Conservation (phyloP, 2,797 vertebrate genomes). For the Coregonus ussuriensis region DNA sequence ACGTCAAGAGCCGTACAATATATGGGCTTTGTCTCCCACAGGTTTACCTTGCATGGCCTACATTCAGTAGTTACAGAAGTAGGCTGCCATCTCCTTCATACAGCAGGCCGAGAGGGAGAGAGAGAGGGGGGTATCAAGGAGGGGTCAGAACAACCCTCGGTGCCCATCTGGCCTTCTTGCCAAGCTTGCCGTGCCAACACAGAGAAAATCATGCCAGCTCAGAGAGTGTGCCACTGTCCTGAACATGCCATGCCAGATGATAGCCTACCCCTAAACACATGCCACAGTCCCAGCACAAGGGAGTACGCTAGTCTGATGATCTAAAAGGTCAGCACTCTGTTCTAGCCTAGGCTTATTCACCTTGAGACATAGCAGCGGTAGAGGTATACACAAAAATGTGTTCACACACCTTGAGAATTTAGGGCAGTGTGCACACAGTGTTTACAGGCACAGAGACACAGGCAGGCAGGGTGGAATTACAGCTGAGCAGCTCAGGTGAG, state of each 20-base stretch:
- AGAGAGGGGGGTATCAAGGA: neutral
- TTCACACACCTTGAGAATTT: no score
- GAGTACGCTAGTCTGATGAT: neutral
- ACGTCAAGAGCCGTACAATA: neutral
- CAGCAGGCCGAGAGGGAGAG: neutral
- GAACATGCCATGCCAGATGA: neutral
- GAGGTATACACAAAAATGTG: no score
- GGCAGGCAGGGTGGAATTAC: conserved; percentile 50
- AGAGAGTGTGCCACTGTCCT: neutral
- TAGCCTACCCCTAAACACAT: neutral
- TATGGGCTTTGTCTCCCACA: no score
- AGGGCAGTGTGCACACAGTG: conserved; percentile 5
- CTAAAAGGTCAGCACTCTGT: no score
- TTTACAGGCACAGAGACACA: neutral
- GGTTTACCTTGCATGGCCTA: no score
- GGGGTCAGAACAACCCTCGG: neutral
- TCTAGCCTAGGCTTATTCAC: no score
- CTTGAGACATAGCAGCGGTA: neutral
- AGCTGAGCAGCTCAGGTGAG: conserved; percentile 53
- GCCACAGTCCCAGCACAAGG: neutral
- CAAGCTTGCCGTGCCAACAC: neutral
- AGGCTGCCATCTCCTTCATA: no score
- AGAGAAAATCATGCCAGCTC: neutral
- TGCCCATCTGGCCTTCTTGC: neutral
- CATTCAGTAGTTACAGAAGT: no score